Evolutionary conservation across 2,888 invertebrate species (phyloP), one percentile per base, ranked within the genome.

Genomic region (Eudasyphora cyanicolor): DNA sequence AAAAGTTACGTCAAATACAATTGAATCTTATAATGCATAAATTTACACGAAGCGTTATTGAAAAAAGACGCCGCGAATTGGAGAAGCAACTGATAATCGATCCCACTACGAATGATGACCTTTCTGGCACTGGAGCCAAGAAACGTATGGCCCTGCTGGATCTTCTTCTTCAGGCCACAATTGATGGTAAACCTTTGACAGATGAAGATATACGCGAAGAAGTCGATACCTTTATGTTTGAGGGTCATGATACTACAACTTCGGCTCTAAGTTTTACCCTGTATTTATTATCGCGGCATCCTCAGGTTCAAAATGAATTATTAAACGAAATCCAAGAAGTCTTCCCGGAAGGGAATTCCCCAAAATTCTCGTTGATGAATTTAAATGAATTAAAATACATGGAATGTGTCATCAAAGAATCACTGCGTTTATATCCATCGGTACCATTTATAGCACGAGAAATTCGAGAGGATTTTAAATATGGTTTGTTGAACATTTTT

Each of bases 111-210:
- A 8, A 21, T 57, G 0, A 29, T 24, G 14, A 62, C 12, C 64
- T 78, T 5, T 83, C 87, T 2, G 84, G 78, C 32, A 49, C 87
- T 91, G 94, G 93, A 64, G 91, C 92, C 12, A 94, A 94, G 87
- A 94, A 94, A 85, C 94, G 94, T 83, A 93, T 94, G 87, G 95
- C 95, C 0, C 94, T 96, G 87, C 89, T 96, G 87, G 95, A 96
- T 92, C 90, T 95, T 24, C 90, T 96, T 4, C 89, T 96, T 8
- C 92, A 94, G 76, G 92, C 94, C 1, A 94, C 93, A 82, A 91
- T 93, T 2, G 93, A 94, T 76, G 95, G 94, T 0, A 88, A 92
- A 77, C 93, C 93, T 3, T 91, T 96, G 71, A 92, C 93, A 0
- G 93, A 94, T 79, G 91, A 93, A 10, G 93, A 94, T 81, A 93